phyloP scores from a whole-genome alignment of 2,888 invertebrate species.

The Diarsia dahlii region DNA sequence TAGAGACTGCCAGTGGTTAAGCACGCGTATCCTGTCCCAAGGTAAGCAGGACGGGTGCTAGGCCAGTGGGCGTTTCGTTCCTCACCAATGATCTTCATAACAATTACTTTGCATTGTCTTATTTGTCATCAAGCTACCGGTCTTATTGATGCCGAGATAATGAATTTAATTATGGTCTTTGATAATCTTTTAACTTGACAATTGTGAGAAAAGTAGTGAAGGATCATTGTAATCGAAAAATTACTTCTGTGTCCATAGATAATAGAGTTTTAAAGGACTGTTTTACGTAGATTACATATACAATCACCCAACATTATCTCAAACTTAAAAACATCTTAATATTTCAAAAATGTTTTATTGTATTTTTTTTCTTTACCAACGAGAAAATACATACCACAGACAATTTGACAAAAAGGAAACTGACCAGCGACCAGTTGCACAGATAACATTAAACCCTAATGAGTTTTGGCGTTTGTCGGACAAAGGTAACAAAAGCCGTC shows the following conservation, averaged over 20 bases:
- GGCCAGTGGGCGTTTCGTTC: slow-evolving; percentile 79
- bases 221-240: neutral
- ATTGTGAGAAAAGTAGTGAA: slow-evolving; percentile 7
- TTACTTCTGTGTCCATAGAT: neutral
- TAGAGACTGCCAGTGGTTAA: slow-evolving; percentile 73
- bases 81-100: slow-evolving; percentile 78
- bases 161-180: slow-evolving; percentile 60
- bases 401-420: neutral
- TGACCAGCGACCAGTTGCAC: slow-evolving; percentile 7
- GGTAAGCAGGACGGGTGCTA: slow-evolving; percentile 77
- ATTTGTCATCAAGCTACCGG: slow-evolving; percentile 70
- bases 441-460: slow-evolving; percentile 32
- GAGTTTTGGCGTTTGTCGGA: slow-evolving; percentile 58
- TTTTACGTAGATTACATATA: neutral
- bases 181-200: slow-evolving; percentile 17
- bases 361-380: neutral
- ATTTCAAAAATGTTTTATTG: neutral
- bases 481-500: slow-evolving; percentile 44
- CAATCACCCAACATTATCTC: neutral
- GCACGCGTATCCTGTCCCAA: slow-evolving; percentile 77
- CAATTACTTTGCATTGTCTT: slow-evolving; percentile 77
- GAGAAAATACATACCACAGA: neutral
- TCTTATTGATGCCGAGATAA: slow-evolving; percentile 52
- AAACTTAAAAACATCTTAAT: neutral
- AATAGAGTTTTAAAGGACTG: neutral